Evolutionary conservation across 2,888 invertebrate genomes (phyloP), one percentile per base, ranked within the genome.

Genomic region (Dromius quadrimaculatus): DNA sequence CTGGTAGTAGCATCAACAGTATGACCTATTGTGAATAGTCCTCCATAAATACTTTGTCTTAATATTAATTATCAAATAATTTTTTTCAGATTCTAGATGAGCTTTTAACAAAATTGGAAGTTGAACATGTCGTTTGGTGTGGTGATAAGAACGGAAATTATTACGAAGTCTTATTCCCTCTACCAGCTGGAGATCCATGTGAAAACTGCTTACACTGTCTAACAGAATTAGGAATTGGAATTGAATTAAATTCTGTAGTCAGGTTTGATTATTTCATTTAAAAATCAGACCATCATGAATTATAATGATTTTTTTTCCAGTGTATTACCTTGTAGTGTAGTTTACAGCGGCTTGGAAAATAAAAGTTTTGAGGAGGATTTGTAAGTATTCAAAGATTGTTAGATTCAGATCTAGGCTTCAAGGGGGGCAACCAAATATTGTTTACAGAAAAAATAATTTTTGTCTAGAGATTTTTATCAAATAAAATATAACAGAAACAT

Each of bases 121-220:
- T 91, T 54, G 89, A 90, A 74, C 90, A 90, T 78, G 89, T 87
- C 6, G 88, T 89, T 28, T 91, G 91, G 91, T 85, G 87, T 75
- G 86, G 86, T 71, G 90, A 91, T 78, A 89, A 88, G 78, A 83
- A 84, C 47, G 88, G 89, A 20, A 87, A 88, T 81, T 90, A 89
- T 79, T 87, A 87, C 78, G 89, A 91, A 81, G 89, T 90, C 65
- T 86, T 89, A 68, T 91, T 91, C 78, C 91, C 91, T 5, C 81
- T 90, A 74, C 85, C 87, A 71, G 87, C 90, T 23, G 91, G 91
- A 34, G 90, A 90, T 74, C 85, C 87, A 65, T 91, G 91, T 76
- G 91, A 91, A 80, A 91, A 90, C 71, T 89, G 90, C 81, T 82
- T 91, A 66, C 91, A 91, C 78, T 91, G 90, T 76, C 85, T 91